Base-by-base conservation (phyloP, 2,888 invertebrate species). In the Salpingus planirostris region DNA sequence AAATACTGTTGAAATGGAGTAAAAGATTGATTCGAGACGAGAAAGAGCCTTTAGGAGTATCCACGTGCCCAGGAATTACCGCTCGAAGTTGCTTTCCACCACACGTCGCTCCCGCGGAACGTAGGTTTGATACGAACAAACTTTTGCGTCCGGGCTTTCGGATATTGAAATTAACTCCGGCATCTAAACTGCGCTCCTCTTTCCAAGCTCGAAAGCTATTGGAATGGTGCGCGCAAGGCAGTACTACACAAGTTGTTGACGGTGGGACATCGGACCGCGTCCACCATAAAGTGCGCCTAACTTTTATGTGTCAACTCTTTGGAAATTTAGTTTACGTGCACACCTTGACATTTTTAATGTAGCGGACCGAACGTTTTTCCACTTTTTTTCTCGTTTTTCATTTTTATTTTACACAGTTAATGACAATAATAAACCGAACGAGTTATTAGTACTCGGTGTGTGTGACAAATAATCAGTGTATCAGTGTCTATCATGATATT, bases 31-130 rank as follows among this genome's bases (percentile, higher is more conserved):
- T 38, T 46, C 36, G 32, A 32, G 41, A 30, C 29, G 25, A 28
- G 38, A 38, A 40, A 43, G 43, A 41, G 44, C 46, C 40, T 42
- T 38, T 36, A 43, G 44, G 40, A 38, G 43, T 40, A 44, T 54
- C 50, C 52, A 54, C 54, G 51, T 52, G 52, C 54, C 44, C 42
- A 34, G 38, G 36, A 43, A 44, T 43, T 44, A 29, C 46, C 31
- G 42, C 50, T 55, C 57, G 47, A 57, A 54, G 49, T 49, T 55
- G 45, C 41, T 43, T 54, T 57, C 57, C 50, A 47, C 44, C 51
- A 49, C 50, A 55, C 50, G 52, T 48, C 51, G 44, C 43, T 42
- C 36, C 36, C n/a, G 33, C 42, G 43, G 55, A 55, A 48, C 35
- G 15, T 35, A 56, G 48, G 53, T 52, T 57, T 45, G 57, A 51